Evolutionary conservation across 1,140 invertebrate genomes (phyloP), one percentile per base, ranked within the genome.

Genomic region (Bradynema listronoti): DNA sequence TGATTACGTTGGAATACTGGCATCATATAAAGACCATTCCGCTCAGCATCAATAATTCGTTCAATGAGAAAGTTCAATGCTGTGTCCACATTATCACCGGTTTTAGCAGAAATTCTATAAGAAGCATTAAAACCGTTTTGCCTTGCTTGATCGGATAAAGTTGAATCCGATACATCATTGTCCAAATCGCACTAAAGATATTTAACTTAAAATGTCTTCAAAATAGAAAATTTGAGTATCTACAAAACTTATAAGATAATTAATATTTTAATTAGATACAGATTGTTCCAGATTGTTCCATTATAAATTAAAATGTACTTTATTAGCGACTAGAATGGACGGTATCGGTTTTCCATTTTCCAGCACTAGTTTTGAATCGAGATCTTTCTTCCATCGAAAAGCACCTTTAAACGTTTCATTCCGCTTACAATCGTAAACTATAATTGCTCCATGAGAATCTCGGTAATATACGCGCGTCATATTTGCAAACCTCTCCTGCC

Each of bases 391-490:
- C 93, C 93, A 97, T 80, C 94, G 93, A 24, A 88, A 82, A 1
- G 96, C 91, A 14, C 91, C 91, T 70, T 96, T 91, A 76, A 97
- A 89, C 24, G 93, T 96, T 47, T 88, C 86, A 24, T 85, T 84
- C 73, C 91, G 22, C 16, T 42, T 33, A 19, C 41, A 89, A 80
- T 97, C 93, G 79, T 95, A 96, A 1, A 97, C 92, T 69, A 98
- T 89, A 78, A 98, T 94, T 5, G 92, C 92, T n/a, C 91, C 94
- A 2, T 97, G 90, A 0, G 94, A 92, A 81, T 98, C 93, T 81
- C 96, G 96, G 82, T 97, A 99, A 81, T 98, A 99, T 0, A 98
- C 92, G 51, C 94, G 80, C 0, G 93, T 99, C 93, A 99, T 98
- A 78, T 96, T 97, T 5, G 92, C 92, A 80, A 96, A 98, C 53